A percentile compares a stretch with the other conserved stretches of the same genome.
Evolutionary conservation across 2,888 invertebrate species (phyloP).

Genomic region (Ochropacha duplaris): DNA sequence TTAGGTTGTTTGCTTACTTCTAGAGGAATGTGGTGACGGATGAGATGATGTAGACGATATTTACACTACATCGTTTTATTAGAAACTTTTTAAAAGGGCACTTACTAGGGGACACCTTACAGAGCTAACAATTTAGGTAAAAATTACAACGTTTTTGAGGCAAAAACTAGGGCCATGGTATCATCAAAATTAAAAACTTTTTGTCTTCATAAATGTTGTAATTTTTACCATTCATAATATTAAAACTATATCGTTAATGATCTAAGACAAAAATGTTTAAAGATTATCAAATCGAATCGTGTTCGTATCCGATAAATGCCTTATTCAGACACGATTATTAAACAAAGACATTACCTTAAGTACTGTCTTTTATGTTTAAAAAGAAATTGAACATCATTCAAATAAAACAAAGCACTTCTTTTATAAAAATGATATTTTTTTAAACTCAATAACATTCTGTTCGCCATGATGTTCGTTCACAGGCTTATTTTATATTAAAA

Average conservation of each 20-base stretch:
- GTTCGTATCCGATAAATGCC: slow-evolving; percentile 32
- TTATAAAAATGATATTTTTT: too few relatives aligned
- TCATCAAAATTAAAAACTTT: neutral
- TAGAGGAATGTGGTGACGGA: slow-evolving; percentile 75
- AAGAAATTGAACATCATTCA: neutral
- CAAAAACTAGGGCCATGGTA: neutral
- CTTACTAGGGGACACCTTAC: slow-evolving; percentile 63
- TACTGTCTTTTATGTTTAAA: slow-evolving; percentile 27
- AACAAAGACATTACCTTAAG: slow-evolving; percentile 11
- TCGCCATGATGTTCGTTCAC: neutral
- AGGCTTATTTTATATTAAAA: slow-evolving; percentile 7
- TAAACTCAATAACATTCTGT: neutral
- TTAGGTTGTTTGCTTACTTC: slow-evolving; percentile 54
- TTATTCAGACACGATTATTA: slow-evolving; percentile 17
- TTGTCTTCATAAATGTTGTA: slow-evolving; percentile 16
- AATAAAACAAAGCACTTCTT: too few relatives aligned
- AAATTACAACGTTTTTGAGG: slow-evolving; percentile 14
- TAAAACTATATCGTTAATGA: slow-evolving; percentile 7
- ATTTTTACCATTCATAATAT: slow-evolving; percentile 12
- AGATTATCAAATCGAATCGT: slow-evolving; percentile 24
- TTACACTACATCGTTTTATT: slow-evolving; percentile 43
- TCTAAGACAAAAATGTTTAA: slow-evolving; percentile 5
- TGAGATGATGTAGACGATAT: slow-evolving; percentile 33
- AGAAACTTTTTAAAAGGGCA: slow-evolving; percentile 64
- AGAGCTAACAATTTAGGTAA: slow-evolving; percentile 36